Evolutionary conservation across 2,797 vertebrate species (phyloP).

Genomic region (Monodelphis domestica): DNA sequence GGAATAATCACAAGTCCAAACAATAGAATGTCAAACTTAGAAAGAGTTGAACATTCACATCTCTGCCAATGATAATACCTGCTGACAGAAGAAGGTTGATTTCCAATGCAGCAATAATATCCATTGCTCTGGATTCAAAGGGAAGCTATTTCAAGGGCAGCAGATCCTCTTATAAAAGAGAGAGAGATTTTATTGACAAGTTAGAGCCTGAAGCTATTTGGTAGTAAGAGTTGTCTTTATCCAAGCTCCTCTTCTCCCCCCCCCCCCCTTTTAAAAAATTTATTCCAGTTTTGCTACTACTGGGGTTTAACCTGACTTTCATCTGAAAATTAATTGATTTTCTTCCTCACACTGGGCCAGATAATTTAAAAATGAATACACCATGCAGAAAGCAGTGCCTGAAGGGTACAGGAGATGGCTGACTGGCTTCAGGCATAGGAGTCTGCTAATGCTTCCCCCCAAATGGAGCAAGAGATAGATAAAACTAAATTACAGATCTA

Average conservation of each 20-base stretch:
- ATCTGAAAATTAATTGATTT: constrained; percentile 73
- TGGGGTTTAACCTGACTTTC: constrained; percentile 55
- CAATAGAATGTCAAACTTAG: constrained; percentile 45
- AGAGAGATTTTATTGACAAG: constrained; percentile 50
- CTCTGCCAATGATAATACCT: constrained; percentile 58
- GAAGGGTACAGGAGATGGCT: constrained; percentile 76
- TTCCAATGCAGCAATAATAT: constrained; percentile 47
- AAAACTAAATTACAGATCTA: constrained; percentile 81
- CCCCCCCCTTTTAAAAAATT: background rate
- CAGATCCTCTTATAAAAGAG: constrained; percentile 29
- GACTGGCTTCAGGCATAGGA: constrained; percentile 60
- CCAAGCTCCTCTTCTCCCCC: background rate
- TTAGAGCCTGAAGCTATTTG: constrained; percentile 25
- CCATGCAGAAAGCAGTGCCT: constrained; percentile 67
- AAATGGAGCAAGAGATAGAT: constrained; percentile 72
- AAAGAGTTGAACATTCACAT: constrained; percentile 30
- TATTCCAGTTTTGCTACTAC: constrained; percentile 50
- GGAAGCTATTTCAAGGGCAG: constrained; percentile 71
- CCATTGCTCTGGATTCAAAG: constrained; percentile 33
- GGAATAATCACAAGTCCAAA: background rate
- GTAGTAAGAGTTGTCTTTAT: background rate
- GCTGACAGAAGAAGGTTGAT: constrained; percentile 64
- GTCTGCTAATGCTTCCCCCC: constrained; percentile 59
- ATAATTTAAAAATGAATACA: constrained; percentile 82
- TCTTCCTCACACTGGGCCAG: constrained; percentile 67